These are phyloP conservation scores for Rhagonycha fulva DNA, from an alignment of 2,888 invertebrate species.

Conservation along the genomic window DNA sequence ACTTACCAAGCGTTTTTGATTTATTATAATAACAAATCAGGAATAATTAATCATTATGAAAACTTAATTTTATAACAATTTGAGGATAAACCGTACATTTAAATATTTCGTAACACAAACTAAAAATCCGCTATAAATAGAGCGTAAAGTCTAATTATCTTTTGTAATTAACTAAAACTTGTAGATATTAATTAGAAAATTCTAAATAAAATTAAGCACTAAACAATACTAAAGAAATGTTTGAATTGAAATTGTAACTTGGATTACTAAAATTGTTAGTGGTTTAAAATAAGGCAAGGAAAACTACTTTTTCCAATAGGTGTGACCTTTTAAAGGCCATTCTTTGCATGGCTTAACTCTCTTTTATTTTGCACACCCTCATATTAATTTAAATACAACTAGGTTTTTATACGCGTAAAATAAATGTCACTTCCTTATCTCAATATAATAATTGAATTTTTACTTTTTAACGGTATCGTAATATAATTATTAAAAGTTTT, in stretches of 20 bases:
- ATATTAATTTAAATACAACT: conserved; percentile 18
- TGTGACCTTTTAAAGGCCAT: conserved; percentile 30
- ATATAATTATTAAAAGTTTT: neutral
- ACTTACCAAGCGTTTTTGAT: neutral
- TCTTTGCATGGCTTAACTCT: conserved; percentile 21
- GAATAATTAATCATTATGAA: neutral
- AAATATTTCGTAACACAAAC: neutral
- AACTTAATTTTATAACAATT: neutral
- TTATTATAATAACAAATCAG: neutral
- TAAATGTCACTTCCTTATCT: conserved; percentile 1
- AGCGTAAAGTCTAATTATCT: neutral
- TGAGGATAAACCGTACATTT: neutral
- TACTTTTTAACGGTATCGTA: neutral
- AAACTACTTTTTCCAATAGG: conserved; percentile 31
- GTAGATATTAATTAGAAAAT: neutral
- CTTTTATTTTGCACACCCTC: conserved; percentile 27
- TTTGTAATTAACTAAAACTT: neutral
- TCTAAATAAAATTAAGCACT: neutral
- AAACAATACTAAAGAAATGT: neutral
- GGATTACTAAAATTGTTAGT: conserved; percentile 20
- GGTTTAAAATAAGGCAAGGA: conserved; percentile 29
- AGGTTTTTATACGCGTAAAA: conserved; percentile 1
- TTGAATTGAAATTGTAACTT: conserved; percentile 16
- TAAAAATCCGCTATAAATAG: neutral
- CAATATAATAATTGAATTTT: neutral